A percentile compares a stretch with the other conserved stretches of the same genome.
Evolutionary conservation across 2,888 invertebrate genomes (phyloP).

Genomic region (Hoplodrina blanda): DNA sequence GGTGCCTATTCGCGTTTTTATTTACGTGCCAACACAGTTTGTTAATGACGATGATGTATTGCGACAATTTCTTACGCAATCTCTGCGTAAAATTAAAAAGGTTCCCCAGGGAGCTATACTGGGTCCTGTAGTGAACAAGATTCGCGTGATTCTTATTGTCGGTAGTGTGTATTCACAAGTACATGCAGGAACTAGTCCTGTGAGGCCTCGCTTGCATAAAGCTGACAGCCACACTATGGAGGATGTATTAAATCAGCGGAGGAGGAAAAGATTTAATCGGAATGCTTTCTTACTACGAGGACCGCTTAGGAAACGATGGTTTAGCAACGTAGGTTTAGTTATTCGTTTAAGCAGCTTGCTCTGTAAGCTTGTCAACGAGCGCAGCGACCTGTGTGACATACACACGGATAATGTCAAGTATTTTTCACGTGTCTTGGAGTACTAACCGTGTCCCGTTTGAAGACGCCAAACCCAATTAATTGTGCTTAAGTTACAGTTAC

Average conservation of each 20-base stretch:
- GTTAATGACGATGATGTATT: conserved; percentile 65
- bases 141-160: conserved; percentile 38
- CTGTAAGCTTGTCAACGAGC: no score
- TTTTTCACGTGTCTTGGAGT: no score
- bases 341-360: conserved; percentile 40
- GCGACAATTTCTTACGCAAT: conserved; percentile 46
- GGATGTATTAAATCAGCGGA: conserved; percentile 62
- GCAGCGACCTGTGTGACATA: no score
- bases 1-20: conserved; percentile 64
- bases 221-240: conserved; percentile 50
- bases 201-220: conserved; percentile 43
- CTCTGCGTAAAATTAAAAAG: conserved; percentile 61
- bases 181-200: conserved; percentile 45
- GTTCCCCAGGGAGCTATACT: conserved; percentile 46
- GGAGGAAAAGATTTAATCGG: conserved; percentile 60
- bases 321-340: conserved; percentile 24
- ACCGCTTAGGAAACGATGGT: conserved; percentile 37
- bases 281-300: conserved; percentile 43
- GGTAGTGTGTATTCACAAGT: conserved; percentile 30
- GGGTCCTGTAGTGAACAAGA: conserved; percentile 42
- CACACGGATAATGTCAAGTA: no score
- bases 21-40: conserved; percentile 59
- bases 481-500: no score
- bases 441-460: no score
- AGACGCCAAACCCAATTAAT: no score